Percentiles rank a stretch among this genome's conserved stretches.
These are phyloP conservation scores for Mystacides longicornis DNA, from an alignment of 2,888 invertebrate genomes.

Conservation along the genomic window DNA sequence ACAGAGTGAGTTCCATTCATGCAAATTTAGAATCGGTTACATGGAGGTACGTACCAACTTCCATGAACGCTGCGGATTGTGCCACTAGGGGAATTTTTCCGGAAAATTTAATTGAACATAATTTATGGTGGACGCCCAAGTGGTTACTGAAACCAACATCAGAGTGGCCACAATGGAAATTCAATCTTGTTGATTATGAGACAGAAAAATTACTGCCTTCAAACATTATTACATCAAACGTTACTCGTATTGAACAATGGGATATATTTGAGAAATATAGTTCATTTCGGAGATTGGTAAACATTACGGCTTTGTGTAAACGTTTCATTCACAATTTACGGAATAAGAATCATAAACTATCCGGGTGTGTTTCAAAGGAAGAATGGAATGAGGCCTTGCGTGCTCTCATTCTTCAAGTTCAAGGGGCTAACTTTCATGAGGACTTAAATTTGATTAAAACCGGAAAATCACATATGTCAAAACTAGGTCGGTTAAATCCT, in stretches of 20 bases:
- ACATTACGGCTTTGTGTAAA: not conserved
- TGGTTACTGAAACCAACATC: not conserved
- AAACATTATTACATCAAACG: not conserved
- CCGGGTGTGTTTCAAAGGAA: not conserved
- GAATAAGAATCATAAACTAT: not conserved
- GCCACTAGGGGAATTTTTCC: not conserved
- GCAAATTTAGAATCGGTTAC: not conserved
- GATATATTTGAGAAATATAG: not conserved
- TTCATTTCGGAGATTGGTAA: not conserved
- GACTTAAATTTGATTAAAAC: not conserved
- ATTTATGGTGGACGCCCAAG: slow-evolving; percentile 2
- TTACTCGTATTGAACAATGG: not conserved
- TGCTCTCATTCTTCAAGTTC: not conserved
- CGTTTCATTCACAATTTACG: not conserved
- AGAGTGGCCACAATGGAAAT: slow-evolving; percentile 1
- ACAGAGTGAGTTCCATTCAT: not conserved
- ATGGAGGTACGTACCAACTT: not conserved
- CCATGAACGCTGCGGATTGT: slow-evolving; percentile 1
- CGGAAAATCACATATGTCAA: not conserved
- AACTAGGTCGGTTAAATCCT: not conserved
- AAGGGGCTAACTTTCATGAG: not conserved
- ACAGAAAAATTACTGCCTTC: not conserved
- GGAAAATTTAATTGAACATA: not conserved
- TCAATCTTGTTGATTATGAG: not conserved
- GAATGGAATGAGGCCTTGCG: not conserved